Base-by-base conservation (phyloP, 1,140 invertebrate species). In the Onthophagus taurus region DNA sequence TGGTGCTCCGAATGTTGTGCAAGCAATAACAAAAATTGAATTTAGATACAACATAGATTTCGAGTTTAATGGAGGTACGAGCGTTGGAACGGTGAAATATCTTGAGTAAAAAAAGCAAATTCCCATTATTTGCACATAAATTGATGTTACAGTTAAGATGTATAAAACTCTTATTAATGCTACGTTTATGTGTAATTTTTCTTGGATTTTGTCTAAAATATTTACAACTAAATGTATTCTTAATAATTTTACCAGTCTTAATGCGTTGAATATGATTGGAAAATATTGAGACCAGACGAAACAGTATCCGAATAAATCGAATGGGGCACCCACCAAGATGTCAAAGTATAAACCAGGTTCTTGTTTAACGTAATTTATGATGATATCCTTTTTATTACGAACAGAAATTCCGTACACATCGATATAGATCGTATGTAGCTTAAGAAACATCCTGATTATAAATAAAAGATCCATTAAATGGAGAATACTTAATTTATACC, bases 381-480 rank as follows among this genome's bases (percentile, higher is more conserved):
- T 42, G 13, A 51, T 45, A 6, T 42, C 18, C 21, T 21, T 35
- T 20, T 38, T 31, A 11, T 24, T 35, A 4, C 18, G 30, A 16
- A 45, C 13, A 1, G 45, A 14, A 17, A 45, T 48, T 2, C 49
- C 49, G 30, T 36, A 51, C 21, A 48, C 45, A 31, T 51, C 31
- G 11, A 44, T 37, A 21, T 41, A 51, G 8, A 36, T 31, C 13
- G 38, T 43, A 31, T 48, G 45, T 26, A 51, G 48, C 6, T 24
- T 45, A 7, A 51, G 16, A 24, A 45, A 48, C 23, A 51, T 47
- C 3, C 44, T 23, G 1, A 45, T 42, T 0, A 51, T 1, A 33
- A 37, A 51, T n/a, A 51, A 31, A 9, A 24, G 5, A 24, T 51
- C 49, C 6, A 47, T 23, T 1, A 41, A 8, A 20, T 42, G 45